Evolutionary conservation across 1,140 invertebrate genomes (phyloP).

Genomic region (Bombus pyrosoma): DNA sequence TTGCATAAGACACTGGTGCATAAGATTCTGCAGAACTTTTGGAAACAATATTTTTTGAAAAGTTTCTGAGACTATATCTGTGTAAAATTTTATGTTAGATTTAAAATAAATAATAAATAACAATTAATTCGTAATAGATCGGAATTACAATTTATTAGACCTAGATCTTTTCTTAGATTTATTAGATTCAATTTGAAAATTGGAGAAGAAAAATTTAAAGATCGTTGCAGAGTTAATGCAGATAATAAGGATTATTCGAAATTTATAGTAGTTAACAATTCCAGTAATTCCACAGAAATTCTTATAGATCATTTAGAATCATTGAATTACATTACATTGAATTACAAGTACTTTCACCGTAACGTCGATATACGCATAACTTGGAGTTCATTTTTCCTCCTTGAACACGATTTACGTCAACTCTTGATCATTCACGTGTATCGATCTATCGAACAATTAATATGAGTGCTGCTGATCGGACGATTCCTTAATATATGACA

Average conservation of each 20-base stretch:
- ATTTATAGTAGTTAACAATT: background rate
- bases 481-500: background rate
- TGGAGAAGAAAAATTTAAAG: background rate
- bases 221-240: background rate
- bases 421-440: background rate
- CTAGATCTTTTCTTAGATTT: background rate
- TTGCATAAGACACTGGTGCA: background rate
- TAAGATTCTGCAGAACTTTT: background rate
- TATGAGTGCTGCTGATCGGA: background rate
- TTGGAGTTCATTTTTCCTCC: background rate
- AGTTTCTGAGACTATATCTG: too few species aligned
- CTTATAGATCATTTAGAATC: background rate
- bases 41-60: too few species aligned
- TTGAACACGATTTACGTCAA: background rate
- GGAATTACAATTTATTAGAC: background rate
- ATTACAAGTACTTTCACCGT: constrained; percentile 1
- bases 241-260: background rate
- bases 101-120: background rate
- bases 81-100: background rate
- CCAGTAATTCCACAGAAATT: background rate
- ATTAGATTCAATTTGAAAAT: background rate
- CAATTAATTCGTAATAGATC: background rate
- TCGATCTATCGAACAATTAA: constrained; percentile 10
- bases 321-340: background rate
- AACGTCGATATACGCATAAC: too few species aligned